Evolutionary conservation across 2,113 vertebrate genomes (phyloP).

Genomic region (Erpornis zantholeuca): DNA sequence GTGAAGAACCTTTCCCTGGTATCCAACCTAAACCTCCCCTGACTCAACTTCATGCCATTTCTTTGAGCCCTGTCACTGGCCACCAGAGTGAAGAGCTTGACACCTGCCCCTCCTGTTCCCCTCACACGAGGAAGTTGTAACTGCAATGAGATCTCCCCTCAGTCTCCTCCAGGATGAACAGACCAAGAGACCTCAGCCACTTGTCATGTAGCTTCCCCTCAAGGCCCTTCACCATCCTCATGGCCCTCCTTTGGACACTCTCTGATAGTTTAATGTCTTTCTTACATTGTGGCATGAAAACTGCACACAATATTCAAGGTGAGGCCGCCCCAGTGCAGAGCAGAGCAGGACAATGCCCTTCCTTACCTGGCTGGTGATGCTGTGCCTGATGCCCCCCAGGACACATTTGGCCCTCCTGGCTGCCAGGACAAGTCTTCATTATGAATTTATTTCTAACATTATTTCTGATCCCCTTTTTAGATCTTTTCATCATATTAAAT

Average conservation of each 20-base stretch:
- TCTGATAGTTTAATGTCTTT: background rate
- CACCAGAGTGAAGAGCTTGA: background rate
- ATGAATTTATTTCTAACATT: background rate
- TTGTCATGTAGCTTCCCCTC: background rate
- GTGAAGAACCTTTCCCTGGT: background rate
- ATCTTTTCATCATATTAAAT: background rate
- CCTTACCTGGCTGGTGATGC: rapidly evolving
- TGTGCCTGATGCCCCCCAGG: background rate
- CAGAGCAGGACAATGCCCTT: background rate
- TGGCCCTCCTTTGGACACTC: background rate
- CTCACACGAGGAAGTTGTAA: background rate
- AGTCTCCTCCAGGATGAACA: background rate
- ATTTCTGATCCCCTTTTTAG: background rate
- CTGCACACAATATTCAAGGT: rapidly evolving
- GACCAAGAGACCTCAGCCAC: background rate
- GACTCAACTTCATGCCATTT: background rate
- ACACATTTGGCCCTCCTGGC: rapidly evolving
- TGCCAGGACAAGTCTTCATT: background rate
- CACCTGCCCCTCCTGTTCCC: background rate
- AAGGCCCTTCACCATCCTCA: background rate
- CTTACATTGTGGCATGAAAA: background rate
- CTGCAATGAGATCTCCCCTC: background rate
- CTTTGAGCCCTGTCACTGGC: too few relatives aligned
- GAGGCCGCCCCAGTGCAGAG: rapidly evolving
- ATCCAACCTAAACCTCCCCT: background rate